Conservation (phyloP, 1,140 invertebrate species). For the Helicoverpa zea region DNA sequence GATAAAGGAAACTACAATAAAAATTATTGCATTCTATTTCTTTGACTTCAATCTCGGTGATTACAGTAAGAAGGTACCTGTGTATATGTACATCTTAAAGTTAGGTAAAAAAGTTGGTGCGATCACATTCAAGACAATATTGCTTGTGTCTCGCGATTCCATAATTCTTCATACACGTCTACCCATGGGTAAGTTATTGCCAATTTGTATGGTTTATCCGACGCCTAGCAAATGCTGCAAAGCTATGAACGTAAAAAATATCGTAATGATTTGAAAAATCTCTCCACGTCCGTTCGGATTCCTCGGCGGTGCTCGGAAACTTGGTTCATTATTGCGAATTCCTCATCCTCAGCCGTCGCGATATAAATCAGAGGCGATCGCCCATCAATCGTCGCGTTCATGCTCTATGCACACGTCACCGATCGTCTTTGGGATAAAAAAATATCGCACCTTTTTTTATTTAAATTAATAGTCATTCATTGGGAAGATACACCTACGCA, state of each 20-base stretch:
- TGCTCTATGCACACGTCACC: conserved; percentile 23
- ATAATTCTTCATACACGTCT: too few relatives aligned
- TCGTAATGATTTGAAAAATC: background rate
- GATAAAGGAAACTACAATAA: too few relatives aligned
- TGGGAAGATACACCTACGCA: too few relatives aligned
- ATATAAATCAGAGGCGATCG: conserved; percentile 21
- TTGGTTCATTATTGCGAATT: conserved; percentile 11
- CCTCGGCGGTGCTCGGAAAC: conserved; percentile 4
- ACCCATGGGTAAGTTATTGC: too few relatives aligned
- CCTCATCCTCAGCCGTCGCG: background rate
- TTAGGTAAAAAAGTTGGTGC: too few relatives aligned
- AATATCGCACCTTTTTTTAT: background rate
- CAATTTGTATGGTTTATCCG: background rate
- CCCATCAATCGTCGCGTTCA: conserved; percentile 22
- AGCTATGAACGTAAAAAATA: background rate
- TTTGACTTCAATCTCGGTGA: too few relatives aligned
- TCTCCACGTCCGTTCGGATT: conserved; percentile 1
- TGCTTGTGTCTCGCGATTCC: too few relatives aligned
- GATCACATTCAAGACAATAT: too few relatives aligned
- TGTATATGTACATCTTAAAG: too few relatives aligned
- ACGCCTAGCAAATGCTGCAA: background rate
- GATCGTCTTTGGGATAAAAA: background rate
- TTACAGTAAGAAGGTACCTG: too few relatives aligned
- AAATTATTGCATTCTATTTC: too few relatives aligned
- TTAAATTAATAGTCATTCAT: background rate